Evolutionary conservation across 2,888 invertebrate species (phyloP).

Genomic region (Melitaea athalia): DNA sequence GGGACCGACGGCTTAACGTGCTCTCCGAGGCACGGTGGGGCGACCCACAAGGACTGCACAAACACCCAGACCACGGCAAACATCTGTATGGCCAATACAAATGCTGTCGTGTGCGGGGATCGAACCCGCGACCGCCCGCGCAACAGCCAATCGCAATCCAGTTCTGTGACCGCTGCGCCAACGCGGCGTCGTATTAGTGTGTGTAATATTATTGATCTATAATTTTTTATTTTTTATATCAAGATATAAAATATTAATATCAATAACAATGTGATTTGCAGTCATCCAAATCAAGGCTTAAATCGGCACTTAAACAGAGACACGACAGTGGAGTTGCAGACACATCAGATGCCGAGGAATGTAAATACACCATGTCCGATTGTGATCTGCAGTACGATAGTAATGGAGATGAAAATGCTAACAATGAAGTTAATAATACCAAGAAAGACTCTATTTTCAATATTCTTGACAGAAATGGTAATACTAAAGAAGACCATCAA

Average conservation of each 20-base stretch:
- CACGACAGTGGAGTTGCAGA: conserved; percentile 77
- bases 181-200: too few relatives aligned
- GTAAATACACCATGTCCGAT: conserved; percentile 51
- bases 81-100: too few relatives aligned
- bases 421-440: conserved; percentile 38
- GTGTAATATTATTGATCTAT: not conserved
- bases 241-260: not conserved
- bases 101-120: too few relatives aligned
- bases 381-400: conserved; percentile 39
- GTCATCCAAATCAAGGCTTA: conserved; percentile 58
- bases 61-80: too few relatives aligned
- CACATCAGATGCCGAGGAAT: conserved; percentile 75
- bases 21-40: too few relatives aligned
- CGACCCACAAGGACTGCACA: too few relatives aligned
- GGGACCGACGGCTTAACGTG: too few relatives aligned
- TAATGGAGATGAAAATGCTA: conserved; percentile 43
- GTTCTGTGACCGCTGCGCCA: too few relatives aligned
- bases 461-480: conserved; percentile 59
- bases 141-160: too few relatives aligned
- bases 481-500: conserved; percentile 23
- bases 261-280: conserved; percentile 46
- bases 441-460: conserved; percentile 49
- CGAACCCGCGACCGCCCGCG: too few relatives aligned
- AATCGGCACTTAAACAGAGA: conserved; percentile 65
- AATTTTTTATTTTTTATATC: not conserved